Conservation (phyloP, 2,888 invertebrate genomes). For the Pseudococcus longispinus region DNA sequence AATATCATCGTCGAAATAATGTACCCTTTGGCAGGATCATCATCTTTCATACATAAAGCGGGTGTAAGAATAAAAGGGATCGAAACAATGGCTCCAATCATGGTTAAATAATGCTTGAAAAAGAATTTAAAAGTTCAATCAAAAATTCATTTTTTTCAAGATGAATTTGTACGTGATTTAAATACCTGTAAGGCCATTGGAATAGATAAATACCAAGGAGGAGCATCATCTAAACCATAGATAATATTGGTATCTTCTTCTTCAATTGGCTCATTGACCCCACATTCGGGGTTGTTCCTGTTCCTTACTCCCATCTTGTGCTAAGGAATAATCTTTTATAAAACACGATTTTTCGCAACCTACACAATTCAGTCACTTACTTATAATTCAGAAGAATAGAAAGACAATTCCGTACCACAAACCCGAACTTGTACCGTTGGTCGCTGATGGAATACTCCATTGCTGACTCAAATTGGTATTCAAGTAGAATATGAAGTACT, state of each 20-base stretch:
- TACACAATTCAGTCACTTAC: not conserved
- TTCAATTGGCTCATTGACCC: not conserved
- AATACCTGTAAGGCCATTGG: slow-evolving; percentile 81
- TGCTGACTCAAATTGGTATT: not conserved
- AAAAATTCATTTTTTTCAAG: not conserved
- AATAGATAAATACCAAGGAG: slow-evolving; percentile 84
- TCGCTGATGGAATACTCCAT: not conserved
- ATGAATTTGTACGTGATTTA: not conserved
- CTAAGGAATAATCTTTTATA: not conserved
- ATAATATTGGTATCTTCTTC: slow-evolving; percentile 64
- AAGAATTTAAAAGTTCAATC: not conserved
- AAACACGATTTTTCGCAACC: not conserved
- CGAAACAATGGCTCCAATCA: slow-evolving; percentile 84
- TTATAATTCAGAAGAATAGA: not conserved
- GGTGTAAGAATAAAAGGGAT: slow-evolving; percentile 84
- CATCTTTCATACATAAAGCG: slow-evolving; percentile 78
- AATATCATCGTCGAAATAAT: slow-evolving; percentile 85
- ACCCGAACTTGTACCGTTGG: not conserved
- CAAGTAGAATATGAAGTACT: not conserved
- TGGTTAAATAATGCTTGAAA: slow-evolving; percentile 78
- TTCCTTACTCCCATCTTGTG: not conserved
- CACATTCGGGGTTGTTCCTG: not conserved
- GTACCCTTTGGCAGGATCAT: slow-evolving; percentile 76
- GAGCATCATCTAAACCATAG: slow-evolving; percentile 81
- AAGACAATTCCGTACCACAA: not conserved